Evolutionary conservation across 2,797 vertebrate species (phyloP).

Genomic region (Pangasius djambal): DNA sequence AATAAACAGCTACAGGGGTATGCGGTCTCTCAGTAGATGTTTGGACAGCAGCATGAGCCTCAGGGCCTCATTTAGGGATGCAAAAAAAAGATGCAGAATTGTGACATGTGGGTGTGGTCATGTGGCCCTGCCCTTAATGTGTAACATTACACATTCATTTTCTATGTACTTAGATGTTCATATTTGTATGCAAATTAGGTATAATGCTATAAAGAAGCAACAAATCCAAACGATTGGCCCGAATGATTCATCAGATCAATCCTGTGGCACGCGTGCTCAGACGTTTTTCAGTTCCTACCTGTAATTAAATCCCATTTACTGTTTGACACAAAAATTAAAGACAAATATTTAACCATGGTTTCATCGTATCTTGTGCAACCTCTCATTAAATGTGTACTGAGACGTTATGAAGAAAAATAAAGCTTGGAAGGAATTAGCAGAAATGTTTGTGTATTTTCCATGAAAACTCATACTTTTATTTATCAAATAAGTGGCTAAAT

Average conservation of each 20-base stretch:
- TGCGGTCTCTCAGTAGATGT: too few species aligned
- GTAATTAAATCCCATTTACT: neutral
- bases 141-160: neutral
- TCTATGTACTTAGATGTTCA: neutral
- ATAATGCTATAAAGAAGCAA: neutral
- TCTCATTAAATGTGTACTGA: neutral
- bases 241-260: neutral
- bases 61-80: neutral
- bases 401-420: neutral
- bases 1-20: neutral
- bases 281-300: neutral
- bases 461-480: too few species aligned
- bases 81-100: neutral
- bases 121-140: neutral
- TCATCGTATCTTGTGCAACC: neutral
- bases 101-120: neutral
- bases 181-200: neutral
- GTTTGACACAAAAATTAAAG: neutral
- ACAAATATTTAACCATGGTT: neutral
- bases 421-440: neutral
- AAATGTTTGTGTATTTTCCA: too few species aligned
- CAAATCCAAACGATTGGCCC: neutral
- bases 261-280: neutral
- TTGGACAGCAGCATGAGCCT: neutral
- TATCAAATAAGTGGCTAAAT: neutral